phyloP scores from a whole-genome alignment of 2,797 vertebrate genomes.

The Epinephelus awoara region DNA sequence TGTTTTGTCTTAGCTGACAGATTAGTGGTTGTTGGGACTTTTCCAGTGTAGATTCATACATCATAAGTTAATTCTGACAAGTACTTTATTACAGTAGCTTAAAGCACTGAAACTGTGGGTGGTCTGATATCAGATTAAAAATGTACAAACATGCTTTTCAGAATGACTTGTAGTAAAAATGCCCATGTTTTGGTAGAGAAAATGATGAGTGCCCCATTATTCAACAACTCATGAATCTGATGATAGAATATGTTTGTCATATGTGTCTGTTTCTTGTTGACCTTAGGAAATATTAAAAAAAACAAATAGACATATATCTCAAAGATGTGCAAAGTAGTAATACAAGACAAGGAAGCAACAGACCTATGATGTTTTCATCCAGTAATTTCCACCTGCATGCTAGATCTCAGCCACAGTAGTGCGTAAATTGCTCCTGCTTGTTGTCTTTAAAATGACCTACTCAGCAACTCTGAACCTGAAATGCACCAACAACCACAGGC shows the following conservation, averaged over 20 bases:
- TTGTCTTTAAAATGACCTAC: constrained; percentile 28
- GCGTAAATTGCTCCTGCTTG: background rate
- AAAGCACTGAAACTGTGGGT: constrained; percentile 18
- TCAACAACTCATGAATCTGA: background rate
- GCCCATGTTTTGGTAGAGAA: background rate
- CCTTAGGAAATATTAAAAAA: too few relatives aligned
- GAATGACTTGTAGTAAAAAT: background rate
- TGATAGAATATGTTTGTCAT: background rate
- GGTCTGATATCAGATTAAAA: constrained; percentile 25
- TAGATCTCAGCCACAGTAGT: background rate
- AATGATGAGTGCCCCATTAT: background rate
- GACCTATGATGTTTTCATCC: background rate
- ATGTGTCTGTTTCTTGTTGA: background rate
- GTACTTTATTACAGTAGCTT: constrained; percentile 3
- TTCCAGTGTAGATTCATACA: constrained; percentile 14
- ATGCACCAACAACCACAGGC: constrained; percentile 44
- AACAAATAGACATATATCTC: background rate
- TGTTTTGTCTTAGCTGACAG: constrained; percentile 17
- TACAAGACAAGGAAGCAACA: background rate
- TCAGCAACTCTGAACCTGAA: constrained; percentile 41
- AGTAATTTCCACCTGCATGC: constrained; percentile 1
- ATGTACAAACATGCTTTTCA: constrained; percentile 8
- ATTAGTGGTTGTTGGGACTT: constrained; percentile 6
- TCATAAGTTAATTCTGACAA: constrained; percentile 23
- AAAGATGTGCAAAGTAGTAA: background rate